A percentile compares a stretch with the other conserved stretches of the same genome.
These are phyloP conservation scores for Oostethus manadensis DNA, from an alignment of 2,113 vertebrate species.

Conservation along the genomic window DNA sequence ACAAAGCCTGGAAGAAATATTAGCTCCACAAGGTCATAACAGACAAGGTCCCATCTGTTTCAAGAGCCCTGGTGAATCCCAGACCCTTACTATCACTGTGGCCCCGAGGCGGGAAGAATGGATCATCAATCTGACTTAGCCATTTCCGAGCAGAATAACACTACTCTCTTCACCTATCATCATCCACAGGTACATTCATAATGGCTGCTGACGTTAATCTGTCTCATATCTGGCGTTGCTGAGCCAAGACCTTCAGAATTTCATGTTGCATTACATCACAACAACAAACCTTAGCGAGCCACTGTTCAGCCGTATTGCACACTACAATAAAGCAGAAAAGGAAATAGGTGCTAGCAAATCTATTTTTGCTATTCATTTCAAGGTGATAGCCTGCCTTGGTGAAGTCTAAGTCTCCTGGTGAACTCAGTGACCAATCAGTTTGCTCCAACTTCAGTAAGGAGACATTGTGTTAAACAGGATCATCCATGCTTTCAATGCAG, in stretches of 20 bases:
- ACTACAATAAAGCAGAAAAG: constrained; percentile 27
- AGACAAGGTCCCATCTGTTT: constrained; percentile 70
- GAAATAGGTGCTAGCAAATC: constrained; percentile 13
- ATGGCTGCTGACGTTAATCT: constrained; percentile 43
- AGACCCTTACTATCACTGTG: constrained; percentile 58
- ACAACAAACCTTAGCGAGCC: constrained; percentile 11
- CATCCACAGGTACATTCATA: constrained; percentile 53
- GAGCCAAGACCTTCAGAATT: constrained; percentile 36
- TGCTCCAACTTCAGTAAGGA: constrained; percentile 37
- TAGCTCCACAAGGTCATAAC: constrained; percentile 66
- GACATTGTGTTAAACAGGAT: constrained; percentile 42
- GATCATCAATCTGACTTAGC: constrained; percentile 71
- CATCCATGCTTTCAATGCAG: constrained; percentile 28
- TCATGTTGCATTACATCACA: constrained; percentile 47
- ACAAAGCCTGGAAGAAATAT: constrained; percentile 66
- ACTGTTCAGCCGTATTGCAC: constrained; percentile 12
- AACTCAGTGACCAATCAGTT: constrained; percentile 46
- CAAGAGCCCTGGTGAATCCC: constrained; percentile 55
- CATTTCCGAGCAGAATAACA: constrained; percentile 55
- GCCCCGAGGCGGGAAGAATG: constrained; percentile 59
- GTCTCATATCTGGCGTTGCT: constrained; percentile 29
- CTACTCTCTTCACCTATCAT: constrained; percentile 46
- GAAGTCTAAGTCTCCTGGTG: constrained; percentile 34
- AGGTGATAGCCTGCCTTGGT: constrained; percentile 24
- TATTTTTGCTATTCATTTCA: constrained; percentile 23